A percentile compares a stretch with the other conserved stretches of the same genome.
Conservation (phyloP, 1,140 invertebrate genomes). For the Drosophila kohkoa region DNA sequence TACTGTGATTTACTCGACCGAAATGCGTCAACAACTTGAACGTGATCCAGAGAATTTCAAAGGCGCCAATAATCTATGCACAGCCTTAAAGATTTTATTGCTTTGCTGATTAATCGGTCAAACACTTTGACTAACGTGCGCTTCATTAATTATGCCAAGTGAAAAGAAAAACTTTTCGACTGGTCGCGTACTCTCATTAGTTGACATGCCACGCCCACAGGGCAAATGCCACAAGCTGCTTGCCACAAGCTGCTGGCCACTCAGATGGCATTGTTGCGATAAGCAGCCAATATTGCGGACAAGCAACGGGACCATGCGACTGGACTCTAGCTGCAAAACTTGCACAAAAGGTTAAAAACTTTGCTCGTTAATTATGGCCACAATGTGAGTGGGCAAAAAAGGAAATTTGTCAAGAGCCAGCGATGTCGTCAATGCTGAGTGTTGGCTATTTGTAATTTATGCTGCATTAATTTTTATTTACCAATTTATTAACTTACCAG, state of each 20-base stretch:
- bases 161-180: conserved; percentile 31
- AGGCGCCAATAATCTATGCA: neutral
- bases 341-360: conserved; percentile 73
- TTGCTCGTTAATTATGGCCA: conserved; percentile 74
- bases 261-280: conserved; percentile 60
- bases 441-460: conserved; percentile 71
- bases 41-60: neutral
- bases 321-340: conserved; percentile 45
- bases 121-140: conserved; percentile 50
- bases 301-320: conserved; percentile 43
- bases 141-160: conserved; percentile 58
- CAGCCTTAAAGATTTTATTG: neutral
- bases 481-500: conserved; percentile 66
- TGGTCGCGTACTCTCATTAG: conserved; percentile 52
- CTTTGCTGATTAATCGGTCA: conserved; percentile 51
- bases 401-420: conserved; percentile 57
- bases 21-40: neutral
- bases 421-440: conserved; percentile 36
- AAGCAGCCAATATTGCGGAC: conserved; percentile 62
- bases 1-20: neutral
- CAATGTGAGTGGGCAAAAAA: conserved; percentile 39
- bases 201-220: conserved; percentile 55
- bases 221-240: neutral
- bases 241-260: neutral
- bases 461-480: conserved; percentile 69